Conservation (phyloP, 2,113 vertebrate genomes). For the Brachyhypopomus gauderio region DNA sequence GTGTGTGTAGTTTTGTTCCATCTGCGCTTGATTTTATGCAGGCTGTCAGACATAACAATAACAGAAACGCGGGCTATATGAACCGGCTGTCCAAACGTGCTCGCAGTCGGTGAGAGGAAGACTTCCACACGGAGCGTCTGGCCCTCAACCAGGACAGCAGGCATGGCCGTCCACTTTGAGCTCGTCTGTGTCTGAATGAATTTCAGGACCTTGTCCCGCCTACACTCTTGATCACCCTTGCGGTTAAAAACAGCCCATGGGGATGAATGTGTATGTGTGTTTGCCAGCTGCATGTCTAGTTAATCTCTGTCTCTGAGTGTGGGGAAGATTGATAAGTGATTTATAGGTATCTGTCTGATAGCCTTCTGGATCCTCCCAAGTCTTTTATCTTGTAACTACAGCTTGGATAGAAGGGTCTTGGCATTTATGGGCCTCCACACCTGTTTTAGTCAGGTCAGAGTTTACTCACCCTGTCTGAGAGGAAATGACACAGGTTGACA, state of each 20-base stretch:
- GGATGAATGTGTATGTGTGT: background rate
- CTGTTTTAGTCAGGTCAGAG: slow-evolving; percentile 33
- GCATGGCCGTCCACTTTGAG: background rate
- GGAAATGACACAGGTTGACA: slow-evolving; percentile 26
- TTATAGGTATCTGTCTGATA: background rate
- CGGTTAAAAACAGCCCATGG: background rate
- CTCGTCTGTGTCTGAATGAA: background rate
- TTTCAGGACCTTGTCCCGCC: background rate
- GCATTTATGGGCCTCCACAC: slow-evolving; percentile 30
- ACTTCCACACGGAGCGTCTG: background rate
- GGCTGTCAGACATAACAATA: slow-evolving; percentile 44
- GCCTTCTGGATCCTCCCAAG: background rate
- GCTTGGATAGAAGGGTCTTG: background rate
- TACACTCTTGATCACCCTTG: background rate
- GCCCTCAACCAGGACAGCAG: background rate
- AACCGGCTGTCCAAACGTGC: slow-evolving; percentile 46
- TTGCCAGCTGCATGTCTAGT: background rate
- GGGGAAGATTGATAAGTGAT: background rate
- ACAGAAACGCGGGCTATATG: slow-evolving; percentile 36
- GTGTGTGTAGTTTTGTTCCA: background rate
- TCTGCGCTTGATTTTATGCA: slow-evolving; percentile 18
- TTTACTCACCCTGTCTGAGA: slow-evolving; percentile 39
- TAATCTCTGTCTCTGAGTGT: background rate
- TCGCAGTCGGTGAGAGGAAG: background rate
- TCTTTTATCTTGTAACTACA: background rate